Evolutionary conservation across 2,113 vertebrate genomes (phyloP), one percentile per base, ranked within the genome.

Genomic region (Columbina picui): DNA sequence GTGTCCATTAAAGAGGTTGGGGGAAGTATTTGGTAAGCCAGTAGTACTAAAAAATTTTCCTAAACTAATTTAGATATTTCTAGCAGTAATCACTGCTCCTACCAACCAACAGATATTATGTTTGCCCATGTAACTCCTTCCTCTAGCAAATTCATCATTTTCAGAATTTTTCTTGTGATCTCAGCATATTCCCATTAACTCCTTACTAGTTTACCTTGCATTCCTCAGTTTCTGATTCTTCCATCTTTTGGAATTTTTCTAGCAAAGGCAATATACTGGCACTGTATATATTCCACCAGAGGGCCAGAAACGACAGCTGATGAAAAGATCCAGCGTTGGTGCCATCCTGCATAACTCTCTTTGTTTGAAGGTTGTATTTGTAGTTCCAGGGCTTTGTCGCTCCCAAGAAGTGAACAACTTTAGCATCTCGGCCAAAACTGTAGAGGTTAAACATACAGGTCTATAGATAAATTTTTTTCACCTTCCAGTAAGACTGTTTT

Each of bases 391-490:
- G 99, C 65, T 99, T 99, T 14, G 32, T 59, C 1, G 95, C 29
- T 57, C 99, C 99, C 39, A 98, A n/a, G 85, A 99, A 99, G 89
- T 99, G 99, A 87, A 99, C 96, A 14, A 99, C 98, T 96, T 98
- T 99, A 14, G 98, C 98, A 14, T 97, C 71, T 64, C 98, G 96
- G 19, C 99, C 99, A 64, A 98, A 99, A 75, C 99, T 99, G 79
- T 2, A 49, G 32, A 56, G 41, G 53, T 74, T 39, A 92, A 93
- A 90, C 19, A 91, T 8, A 87, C 5, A 78, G 3, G 30, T 53
- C 15, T 45, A 39, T 14, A 67, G 2, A 14, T 32, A 8, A n/a
- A 23, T 32, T 60, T 41, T 26, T 53, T 56, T 85, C 14, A 73
- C 53, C 22, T 64, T 73, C 30, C 36, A 57, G 3, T 41, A 27